Conservation (phyloP, 1,140 invertebrate species). For the Brachionus rubens region DNA sequence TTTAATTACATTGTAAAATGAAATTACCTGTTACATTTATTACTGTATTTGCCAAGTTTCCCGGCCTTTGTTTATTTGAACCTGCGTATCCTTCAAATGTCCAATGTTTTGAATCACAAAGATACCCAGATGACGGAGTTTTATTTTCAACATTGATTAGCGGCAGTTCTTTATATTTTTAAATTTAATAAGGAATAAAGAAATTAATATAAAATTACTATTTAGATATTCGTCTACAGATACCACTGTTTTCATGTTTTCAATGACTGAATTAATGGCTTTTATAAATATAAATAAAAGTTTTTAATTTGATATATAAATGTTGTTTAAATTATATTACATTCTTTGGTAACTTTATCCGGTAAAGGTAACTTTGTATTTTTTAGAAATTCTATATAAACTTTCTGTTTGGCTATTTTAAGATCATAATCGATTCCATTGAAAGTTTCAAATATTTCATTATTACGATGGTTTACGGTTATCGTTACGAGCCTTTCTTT, state of each 20-base stretch:
- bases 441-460: constrained; percentile 6
- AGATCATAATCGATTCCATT: background rate
- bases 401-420: background rate
- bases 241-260: too few relatives aligned
- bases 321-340: background rate
- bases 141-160: too few relatives aligned
- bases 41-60: constrained; percentile 15
- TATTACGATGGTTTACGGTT: background rate
- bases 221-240: background rate
- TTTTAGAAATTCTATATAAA: background rate
- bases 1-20: background rate
- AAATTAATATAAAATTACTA: background rate
- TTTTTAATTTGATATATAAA: too few relatives aligned
- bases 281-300: too few relatives aligned
- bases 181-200: background rate
- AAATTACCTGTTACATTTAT: constrained; percentile 8
- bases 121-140: background rate
- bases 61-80: background rate
- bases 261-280: too few relatives aligned
- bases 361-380: background rate
- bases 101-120: constrained; percentile 2
- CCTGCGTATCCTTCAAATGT: constrained; percentile 6
- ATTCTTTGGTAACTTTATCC: background rate
- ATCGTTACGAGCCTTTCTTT: background rate
- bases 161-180: background rate